A percentile compares a stretch with the other conserved stretches of the same genome.
Conservation (phyloP, 2,888 invertebrate genomes). For the Rhagium mordax region DNA sequence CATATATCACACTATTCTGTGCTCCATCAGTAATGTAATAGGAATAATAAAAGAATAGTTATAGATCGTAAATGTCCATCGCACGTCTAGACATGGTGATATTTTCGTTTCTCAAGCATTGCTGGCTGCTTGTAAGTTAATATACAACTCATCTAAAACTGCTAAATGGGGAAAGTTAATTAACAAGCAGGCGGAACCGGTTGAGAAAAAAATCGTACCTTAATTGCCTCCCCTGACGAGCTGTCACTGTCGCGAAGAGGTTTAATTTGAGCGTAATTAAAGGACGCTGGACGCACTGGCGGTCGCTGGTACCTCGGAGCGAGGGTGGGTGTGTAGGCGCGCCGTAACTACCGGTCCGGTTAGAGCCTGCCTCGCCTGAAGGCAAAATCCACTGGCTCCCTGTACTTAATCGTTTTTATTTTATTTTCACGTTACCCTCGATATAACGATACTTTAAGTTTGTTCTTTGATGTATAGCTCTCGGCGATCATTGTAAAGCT, state of each 20-base stretch:
- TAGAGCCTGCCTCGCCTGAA: conserved; percentile 59
- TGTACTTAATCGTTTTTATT: conserved; percentile 62
- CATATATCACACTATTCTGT: no score
- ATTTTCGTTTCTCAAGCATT: no score
- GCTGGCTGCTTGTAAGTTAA: neutral
- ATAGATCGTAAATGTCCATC: no score
- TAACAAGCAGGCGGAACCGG: conserved; percentile 11
- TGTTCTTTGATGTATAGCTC: conserved; percentile 54
- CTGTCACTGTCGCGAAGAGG: conserved; percentile 36
- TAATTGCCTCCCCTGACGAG: conserved; percentile 40
- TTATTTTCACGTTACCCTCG: conserved; percentile 53
- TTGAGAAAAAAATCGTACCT: conserved; percentile 6
- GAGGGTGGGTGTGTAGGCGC: conserved; percentile 65
- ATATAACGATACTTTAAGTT: conserved; percentile 54
- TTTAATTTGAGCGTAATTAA: conserved; percentile 51
- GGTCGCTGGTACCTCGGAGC: conserved; percentile 42
- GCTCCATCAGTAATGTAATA: no score
- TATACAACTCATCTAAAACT: neutral
- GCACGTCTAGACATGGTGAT: no score
- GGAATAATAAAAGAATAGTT: no score
- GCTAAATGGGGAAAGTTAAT: conserved; percentile 20
- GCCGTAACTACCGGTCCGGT: conserved; percentile 62
- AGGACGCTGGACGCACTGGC: conserved; percentile 41
- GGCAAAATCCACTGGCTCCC: conserved; percentile 60
- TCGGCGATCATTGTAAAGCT: conserved; percentile 55